Conservation (phyloP, 2,888 invertebrate genomes). For the Nasonovia ribisnigri region DNA sequence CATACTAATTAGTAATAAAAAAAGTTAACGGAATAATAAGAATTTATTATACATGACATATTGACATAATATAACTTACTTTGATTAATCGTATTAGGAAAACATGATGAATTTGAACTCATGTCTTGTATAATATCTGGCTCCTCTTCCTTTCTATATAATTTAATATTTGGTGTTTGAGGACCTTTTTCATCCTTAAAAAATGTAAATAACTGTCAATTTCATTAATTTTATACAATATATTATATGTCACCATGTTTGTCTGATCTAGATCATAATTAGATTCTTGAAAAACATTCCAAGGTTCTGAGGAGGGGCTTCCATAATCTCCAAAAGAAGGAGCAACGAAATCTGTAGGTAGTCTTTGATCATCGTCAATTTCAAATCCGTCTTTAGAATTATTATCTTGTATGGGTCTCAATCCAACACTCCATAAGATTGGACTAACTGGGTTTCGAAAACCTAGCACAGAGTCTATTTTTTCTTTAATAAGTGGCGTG, state of each 20-base stretch:
- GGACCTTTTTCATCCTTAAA: constrained; percentile 62
- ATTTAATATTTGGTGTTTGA: constrained; percentile 58
- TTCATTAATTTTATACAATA: background rate
- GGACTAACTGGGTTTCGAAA: constrained; percentile 61
- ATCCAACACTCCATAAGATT: constrained; percentile 58
- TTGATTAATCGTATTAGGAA: background rate
- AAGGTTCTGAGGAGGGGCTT: constrained; percentile 56
- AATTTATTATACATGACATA: background rate
- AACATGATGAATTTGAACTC: constrained; percentile 50
- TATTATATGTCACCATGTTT: constrained; percentile 33
- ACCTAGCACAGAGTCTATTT: constrained; percentile 58
- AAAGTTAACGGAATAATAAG: background rate
- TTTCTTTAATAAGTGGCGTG: constrained; percentile 60
- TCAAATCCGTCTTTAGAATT: constrained; percentile 58
- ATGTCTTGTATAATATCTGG: constrained; percentile 3
- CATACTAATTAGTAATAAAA: background rate
- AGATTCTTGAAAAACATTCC: constrained; percentile 59
- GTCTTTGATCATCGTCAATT: constrained; percentile 48
- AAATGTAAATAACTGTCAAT: background rate
- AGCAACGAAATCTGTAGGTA: constrained; percentile 52
- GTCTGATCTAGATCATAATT: constrained; percentile 48
- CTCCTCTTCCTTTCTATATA: constrained; percentile 56
- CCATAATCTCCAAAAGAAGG: constrained; percentile 61
- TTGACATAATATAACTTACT: background rate
- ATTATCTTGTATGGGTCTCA: constrained; percentile 56